A percentile compares a stretch with the other conserved stretches of the same genome.
Conservation (phyloP, 1,140 invertebrate genomes). For the Drosophila virilis region DNA sequence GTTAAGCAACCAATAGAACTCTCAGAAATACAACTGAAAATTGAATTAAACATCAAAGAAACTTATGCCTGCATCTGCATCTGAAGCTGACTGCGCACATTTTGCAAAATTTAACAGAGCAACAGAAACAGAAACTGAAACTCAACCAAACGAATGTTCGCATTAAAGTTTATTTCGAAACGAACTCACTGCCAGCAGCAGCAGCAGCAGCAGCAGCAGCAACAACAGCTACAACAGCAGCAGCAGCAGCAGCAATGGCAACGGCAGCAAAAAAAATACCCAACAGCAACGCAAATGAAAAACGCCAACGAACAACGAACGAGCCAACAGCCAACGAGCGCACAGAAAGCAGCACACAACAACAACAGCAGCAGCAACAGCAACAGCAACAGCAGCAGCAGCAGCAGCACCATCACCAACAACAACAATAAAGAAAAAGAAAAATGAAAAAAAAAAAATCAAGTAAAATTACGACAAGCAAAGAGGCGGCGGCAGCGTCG, state of each 20-base stretch:
- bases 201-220: conserved; percentile 28
- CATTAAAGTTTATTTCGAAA: conserved; percentile 81
- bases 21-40: not conserved
- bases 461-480: conserved; percentile 81
- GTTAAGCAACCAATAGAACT: not conserved
- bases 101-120: conserved; percentile 75
- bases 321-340: conserved; percentile 41
- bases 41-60: conserved; percentile 13
- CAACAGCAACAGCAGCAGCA: conserved; percentile 40
- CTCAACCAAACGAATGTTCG: conserved; percentile 72
- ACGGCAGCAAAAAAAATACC: conserved; percentile 40
- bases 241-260: conserved; percentile 29
- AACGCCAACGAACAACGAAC: conserved; percentile 63
- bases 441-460: conserved; percentile 60
- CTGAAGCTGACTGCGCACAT: conserved; percentile 74
- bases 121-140: conserved; percentile 74
- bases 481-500: conserved; percentile 46
- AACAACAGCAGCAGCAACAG: conserved; percentile 45
- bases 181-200: conserved; percentile 50
- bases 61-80: conserved; percentile 39
- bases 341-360: conserved; percentile 71
- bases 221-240: conserved; percentile 12
- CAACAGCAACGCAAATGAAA: conserved; percentile 64
- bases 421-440: conserved; percentile 40
- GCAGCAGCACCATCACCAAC: conserved; percentile 3